phyloP scores from a whole-genome alignment of 2,797 vertebrate genomes.

The Malurus splendens region DNA sequence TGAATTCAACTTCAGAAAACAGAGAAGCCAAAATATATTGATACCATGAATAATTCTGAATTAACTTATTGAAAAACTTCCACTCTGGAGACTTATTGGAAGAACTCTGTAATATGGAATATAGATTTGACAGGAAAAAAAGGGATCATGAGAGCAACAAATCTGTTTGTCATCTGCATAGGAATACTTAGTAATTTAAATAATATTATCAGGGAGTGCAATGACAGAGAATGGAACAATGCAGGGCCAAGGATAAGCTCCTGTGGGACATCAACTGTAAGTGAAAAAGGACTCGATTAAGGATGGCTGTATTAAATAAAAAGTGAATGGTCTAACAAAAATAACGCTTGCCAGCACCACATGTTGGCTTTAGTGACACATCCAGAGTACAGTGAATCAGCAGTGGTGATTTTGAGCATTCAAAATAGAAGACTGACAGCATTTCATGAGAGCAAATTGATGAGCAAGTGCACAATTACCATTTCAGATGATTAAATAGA shows the following conservation, averaged over 20 bases:
- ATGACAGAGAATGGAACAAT: not conserved
- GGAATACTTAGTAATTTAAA: not conserved
- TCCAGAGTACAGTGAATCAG: not conserved
- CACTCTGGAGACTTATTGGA: not conserved
- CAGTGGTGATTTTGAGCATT: not conserved
- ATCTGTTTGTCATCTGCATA: slow-evolving; percentile 18
- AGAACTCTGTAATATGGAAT: not conserved
- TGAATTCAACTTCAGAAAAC: not conserved
- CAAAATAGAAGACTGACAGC: not conserved
- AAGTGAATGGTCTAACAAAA: not conserved
- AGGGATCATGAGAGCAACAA: not conserved
- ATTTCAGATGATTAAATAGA: not conserved
- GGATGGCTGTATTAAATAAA: not conserved
- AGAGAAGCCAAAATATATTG: not conserved
- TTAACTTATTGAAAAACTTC: not conserved
- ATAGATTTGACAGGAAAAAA: not conserved
- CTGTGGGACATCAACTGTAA: not conserved
- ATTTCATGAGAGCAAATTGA: not conserved
- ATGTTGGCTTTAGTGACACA: not conserved
- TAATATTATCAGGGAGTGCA: not conserved
- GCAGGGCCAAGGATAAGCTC: not conserved
- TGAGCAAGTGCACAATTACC: fast-evolving
- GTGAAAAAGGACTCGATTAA: not conserved
- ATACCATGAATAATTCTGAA: not conserved
- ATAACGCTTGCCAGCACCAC: not conserved